These are phyloP conservation scores for Pinctada fucata DNA, from an alignment of 2,888 invertebrate genomes.

Conservation along the genomic window DNA sequence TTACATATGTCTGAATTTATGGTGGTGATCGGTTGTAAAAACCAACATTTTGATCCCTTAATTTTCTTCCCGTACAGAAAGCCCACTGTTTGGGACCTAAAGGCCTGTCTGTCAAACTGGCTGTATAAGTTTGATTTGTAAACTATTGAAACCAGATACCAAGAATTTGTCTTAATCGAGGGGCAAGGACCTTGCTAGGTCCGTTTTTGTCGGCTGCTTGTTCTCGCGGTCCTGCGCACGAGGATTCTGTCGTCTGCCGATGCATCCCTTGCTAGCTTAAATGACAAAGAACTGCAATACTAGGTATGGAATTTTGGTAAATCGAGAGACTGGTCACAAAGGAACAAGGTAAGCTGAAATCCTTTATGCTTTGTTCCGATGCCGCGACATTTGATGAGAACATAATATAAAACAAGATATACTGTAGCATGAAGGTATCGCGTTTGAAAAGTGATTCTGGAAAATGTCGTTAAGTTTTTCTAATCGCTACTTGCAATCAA, in stretches of 20 bases:
- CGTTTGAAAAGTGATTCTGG: neutral
- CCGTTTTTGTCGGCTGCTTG: too few species aligned
- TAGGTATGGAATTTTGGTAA: neutral
- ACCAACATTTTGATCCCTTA: neutral
- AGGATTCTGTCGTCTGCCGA: neutral
- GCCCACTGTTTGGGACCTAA: neutral
- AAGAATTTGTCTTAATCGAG: too few species aligned
- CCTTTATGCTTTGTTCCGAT: neutral
- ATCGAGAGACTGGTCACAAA: neutral
- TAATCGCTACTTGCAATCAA: neutral
- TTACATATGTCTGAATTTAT: too few species aligned
- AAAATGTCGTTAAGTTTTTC: neutral
- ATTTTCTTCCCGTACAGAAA: neutral
- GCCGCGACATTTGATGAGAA: neutral
- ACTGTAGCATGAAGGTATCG: neutral
- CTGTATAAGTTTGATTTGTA: too few species aligned
- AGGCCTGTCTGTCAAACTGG: neutral
- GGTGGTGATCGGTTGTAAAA: neutral
- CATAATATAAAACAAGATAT: neutral
- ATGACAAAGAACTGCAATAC: neutral
- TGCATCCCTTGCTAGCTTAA: neutral
- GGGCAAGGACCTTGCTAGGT: too few species aligned
- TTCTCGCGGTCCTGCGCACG: neutral
- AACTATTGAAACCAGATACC: too few species aligned
- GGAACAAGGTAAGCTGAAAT: neutral